Conservation (phyloP, 2,797 vertebrate species). For the Phataginus tetradactyla region DNA sequence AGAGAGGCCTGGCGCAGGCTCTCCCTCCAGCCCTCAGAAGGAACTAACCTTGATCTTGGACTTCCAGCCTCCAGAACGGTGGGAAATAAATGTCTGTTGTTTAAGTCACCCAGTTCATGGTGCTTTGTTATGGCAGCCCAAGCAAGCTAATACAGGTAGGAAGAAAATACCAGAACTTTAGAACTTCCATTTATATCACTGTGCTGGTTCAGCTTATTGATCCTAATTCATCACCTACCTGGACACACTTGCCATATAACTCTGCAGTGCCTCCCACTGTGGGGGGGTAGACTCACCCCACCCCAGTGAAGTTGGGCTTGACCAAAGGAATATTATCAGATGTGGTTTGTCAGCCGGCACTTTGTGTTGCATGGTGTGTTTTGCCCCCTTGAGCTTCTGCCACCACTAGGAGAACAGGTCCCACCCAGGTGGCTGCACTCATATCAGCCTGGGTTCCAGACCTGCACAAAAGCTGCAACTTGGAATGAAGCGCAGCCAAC, state of each 20-base stretch:
- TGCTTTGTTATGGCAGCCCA: not conserved
- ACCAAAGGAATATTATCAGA: not conserved
- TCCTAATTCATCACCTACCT: not conserved
- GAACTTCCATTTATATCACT: not conserved
- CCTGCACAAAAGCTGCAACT: not conserved
- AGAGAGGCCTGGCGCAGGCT: not conserved
- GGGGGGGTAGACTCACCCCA: not conserved
- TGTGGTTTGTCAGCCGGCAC: not conserved
- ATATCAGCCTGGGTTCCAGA: not conserved
- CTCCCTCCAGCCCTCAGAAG: not conserved
- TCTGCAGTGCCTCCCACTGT: not conserved
- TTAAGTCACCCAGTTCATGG: not conserved
- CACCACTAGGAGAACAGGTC: not conserved
- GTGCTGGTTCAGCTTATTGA: not conserved
- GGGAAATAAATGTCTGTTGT: not conserved
- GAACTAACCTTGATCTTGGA: not conserved
- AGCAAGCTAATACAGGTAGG: not conserved
- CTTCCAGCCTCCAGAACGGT: not conserved
- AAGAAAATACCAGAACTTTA: constrained; percentile 1
- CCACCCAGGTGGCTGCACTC: not conserved
- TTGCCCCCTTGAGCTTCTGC: not conserved
- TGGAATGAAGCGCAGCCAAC: not conserved
- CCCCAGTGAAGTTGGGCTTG: not conserved
- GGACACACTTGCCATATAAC: not conserved
- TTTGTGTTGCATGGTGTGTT: not conserved